Evolutionary conservation across 2,888 invertebrate genomes (phyloP).

Genomic region (Sesamia inferens): DNA sequence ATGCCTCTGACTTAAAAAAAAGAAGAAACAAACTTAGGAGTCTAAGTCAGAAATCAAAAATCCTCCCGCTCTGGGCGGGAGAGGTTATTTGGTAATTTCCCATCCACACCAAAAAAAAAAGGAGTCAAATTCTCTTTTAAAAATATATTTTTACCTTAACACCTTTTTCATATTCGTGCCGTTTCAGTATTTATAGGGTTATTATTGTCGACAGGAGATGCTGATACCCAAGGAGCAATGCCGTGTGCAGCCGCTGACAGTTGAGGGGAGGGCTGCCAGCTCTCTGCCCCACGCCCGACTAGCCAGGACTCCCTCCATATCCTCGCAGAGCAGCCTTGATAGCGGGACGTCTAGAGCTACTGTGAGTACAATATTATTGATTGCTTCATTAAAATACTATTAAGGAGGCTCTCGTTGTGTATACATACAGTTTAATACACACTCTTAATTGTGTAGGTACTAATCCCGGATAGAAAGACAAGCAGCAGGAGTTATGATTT

Average conservation of each 20-base stretch:
- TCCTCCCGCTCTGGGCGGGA: no score
- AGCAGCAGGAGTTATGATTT: background rate
- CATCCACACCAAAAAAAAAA: no score
- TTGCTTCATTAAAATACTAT: background rate
- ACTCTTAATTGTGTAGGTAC: background rate
- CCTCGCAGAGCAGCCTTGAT: conserved; percentile 95
- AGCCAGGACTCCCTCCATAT: conserved; percentile 94
- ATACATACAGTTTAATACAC: background rate
- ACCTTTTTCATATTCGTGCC: background rate
- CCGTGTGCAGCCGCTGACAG: conserved; percentile 88
- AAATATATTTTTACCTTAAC: background rate
- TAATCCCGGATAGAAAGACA: background rate
- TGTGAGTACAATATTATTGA: conserved; percentile 70
- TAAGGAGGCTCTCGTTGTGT: background rate
- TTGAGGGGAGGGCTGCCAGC: conserved; percentile 88
- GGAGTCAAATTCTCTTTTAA: no score
- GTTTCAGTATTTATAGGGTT: conserved; percentile 20
- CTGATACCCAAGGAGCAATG: conserved; percentile 87
- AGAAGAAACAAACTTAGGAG: no score
- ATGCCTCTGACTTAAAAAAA: no score
- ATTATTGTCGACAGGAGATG: conserved; percentile 81
- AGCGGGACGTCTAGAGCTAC: conserved; percentile 92
- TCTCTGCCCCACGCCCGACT: conserved; percentile 93
- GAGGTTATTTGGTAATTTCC: no score
- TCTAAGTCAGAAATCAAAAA: no score